Percentiles rank a stretch among this genome's conserved stretches.
Conservation (phyloP, 2,113 vertebrate genomes). For the Terrapene triunguis region DNA sequence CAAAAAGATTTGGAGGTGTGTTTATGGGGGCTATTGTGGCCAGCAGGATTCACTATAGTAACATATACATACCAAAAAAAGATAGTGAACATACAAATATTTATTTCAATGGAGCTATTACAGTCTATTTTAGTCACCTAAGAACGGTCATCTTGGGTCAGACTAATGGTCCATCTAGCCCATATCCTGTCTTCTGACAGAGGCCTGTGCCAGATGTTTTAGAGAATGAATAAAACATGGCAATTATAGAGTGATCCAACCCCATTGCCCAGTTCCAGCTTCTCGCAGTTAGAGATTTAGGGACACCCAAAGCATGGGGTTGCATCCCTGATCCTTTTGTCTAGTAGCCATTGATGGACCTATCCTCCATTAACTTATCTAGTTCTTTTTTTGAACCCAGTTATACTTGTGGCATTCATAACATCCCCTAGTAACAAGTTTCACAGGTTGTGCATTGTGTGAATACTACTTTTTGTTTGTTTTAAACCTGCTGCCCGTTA, state of each 20-base stretch:
- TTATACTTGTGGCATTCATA: no score
- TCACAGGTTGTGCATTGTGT: no score
- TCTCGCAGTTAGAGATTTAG: background rate
- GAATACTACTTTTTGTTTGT: background rate
- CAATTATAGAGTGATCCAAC: no score
- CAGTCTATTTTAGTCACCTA: background rate
- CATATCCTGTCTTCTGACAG: background rate
- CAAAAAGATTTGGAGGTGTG: background rate
- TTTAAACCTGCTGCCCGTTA: background rate
- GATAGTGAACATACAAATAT: rapidly evolving
- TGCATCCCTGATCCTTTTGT: background rate
- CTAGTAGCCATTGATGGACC: no score
- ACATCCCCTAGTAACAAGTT: no score
- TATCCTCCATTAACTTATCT: background rate
- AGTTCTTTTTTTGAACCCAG: background rate
- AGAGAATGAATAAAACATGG: no score
- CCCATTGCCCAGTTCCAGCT: no score
- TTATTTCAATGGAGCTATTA: background rate
- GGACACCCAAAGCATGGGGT: background rate
- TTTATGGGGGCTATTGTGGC: rapidly evolving
- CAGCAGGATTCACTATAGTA: background rate
- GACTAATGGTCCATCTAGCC: background rate
- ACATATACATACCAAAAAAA: background rate
- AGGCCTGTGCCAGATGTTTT: no score
- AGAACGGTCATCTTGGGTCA: no score